A percentile compares a stretch with the other conserved stretches of the same genome.
phyloP scores from a whole-genome alignment of 1,140 invertebrate species.

The Brachionus koreanus region DNA sequence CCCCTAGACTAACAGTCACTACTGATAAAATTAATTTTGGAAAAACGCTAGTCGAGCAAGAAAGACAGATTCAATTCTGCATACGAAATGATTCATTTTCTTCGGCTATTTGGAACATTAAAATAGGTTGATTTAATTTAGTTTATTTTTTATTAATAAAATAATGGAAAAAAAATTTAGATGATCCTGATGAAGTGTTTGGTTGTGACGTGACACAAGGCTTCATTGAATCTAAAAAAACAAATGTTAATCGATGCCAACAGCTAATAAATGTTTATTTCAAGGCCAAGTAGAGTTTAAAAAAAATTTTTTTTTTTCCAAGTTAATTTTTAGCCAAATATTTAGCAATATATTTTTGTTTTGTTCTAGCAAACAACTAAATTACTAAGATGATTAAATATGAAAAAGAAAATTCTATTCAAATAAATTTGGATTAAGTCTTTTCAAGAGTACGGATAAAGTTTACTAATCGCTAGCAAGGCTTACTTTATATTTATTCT shows the following conservation, averaged over 20 bases:
- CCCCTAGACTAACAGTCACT: not conserved
- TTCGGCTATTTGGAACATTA: not conserved
- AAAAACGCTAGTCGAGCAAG: not conserved
- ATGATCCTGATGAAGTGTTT: not conserved
- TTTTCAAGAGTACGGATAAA: too few species aligned
- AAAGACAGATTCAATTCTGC: not conserved
- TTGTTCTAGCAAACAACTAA: too few species aligned
- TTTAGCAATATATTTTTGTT: too few species aligned
- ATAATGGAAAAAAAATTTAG: not conserved
- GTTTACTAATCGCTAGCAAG: too few species aligned
- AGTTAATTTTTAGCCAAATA: too few species aligned
- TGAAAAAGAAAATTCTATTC: too few species aligned
- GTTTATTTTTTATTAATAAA: not conserved
- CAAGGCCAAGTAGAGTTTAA: not conserved
- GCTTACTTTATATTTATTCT: too few species aligned
- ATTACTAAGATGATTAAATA: too few species aligned
- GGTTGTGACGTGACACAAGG: not conserved
- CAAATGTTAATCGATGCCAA: not conserved
- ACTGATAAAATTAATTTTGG: not conserved
- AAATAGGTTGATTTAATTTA: not conserved
- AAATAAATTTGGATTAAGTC: too few species aligned
- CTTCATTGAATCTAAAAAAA: not conserved
- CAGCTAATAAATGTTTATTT: slow-evolving; percentile 32
- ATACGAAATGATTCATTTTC: slow-evolving; percentile 34
- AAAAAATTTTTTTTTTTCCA: too few species aligned